Conservation (phyloP, 2,797 vertebrate genomes). For the Argya squamiceps region DNA sequence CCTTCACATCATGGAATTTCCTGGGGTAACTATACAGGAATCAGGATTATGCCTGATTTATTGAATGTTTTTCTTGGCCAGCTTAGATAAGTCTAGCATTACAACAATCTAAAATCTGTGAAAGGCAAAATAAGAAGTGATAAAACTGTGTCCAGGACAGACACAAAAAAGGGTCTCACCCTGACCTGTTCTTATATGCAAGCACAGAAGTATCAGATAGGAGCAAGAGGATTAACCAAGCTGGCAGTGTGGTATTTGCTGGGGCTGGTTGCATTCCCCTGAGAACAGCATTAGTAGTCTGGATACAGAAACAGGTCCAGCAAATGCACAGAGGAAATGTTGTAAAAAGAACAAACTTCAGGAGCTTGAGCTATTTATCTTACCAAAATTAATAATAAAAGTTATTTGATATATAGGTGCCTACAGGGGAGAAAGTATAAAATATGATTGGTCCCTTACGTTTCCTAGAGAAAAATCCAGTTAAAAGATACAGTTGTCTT, state of each 20-base stretch:
- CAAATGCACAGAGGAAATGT: background rate
- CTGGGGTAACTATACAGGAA: background rate
- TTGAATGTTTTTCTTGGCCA: background rate
- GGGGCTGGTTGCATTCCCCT: background rate
- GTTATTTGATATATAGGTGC: background rate
- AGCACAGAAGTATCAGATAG: fast-evolving
- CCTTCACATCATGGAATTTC: background rate
- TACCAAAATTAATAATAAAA: background rate
- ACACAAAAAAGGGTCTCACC: background rate
- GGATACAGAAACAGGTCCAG: background rate
- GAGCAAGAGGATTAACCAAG: background rate
- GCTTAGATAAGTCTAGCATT: background rate
- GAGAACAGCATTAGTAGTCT: background rate
- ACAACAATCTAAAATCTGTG: background rate
- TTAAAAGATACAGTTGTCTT: background rate
- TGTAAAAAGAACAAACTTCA: background rate
- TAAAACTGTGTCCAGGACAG: background rate
- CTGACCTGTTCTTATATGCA: background rate
- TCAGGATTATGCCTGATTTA: background rate
- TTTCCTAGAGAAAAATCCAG: background rate
- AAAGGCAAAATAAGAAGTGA: background rate
- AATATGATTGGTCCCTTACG: background rate
- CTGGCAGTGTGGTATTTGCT: background rate
- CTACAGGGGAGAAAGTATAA: background rate
- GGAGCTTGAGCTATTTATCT: background rate